Conservation (phyloP, 2,113 vertebrate genomes). For the Smithornis capensis region DNA sequence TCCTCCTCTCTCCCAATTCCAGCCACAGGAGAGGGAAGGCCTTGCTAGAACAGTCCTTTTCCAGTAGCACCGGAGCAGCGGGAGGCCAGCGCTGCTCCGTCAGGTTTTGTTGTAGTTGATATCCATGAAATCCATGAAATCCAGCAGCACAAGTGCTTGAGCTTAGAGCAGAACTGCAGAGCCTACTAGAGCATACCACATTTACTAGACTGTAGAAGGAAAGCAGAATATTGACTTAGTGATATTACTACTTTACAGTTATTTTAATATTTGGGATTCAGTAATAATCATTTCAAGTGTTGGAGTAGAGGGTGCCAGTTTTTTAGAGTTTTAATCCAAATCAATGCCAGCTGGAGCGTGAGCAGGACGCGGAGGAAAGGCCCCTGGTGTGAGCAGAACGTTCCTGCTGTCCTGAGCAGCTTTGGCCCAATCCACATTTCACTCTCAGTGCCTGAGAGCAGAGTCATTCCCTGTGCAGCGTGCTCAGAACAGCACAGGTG, state of each 20-base stretch:
- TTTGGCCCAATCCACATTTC: slow-evolving; percentile 60
- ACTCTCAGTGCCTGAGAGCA: slow-evolving; percentile 62
- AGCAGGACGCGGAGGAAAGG: background rate
- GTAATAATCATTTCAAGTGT: slow-evolving; percentile 14
- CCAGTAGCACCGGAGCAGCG: background rate
- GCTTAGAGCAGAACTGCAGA: slow-evolving; percentile 45
- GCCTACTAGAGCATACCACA: slow-evolving; percentile 43
- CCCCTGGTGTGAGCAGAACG: background rate
- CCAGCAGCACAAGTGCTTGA: slow-evolving; percentile 46
- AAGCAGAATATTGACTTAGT: slow-evolving; percentile 37
- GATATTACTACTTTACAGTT: slow-evolving; percentile 44
- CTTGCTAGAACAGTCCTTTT: background rate
- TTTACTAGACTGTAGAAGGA: slow-evolving; percentile 24
- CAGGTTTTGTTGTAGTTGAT: background rate
- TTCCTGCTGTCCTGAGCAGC: slow-evolving; percentile 39
- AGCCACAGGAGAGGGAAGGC: background rate
- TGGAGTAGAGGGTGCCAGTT: background rate
- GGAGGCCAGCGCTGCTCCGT: background rate
- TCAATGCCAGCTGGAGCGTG: background rate
- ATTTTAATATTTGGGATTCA: slow-evolving; percentile 8
- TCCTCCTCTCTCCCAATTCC: background rate
- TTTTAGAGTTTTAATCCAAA: slow-evolving; percentile 24
- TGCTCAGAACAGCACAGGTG: slow-evolving; percentile 66
- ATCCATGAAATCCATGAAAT: background rate
- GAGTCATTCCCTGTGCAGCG: slow-evolving; percentile 49